These are phyloP conservation scores for Kuschelorhynchus macadamiae DNA, from an alignment of 2,888 invertebrate genomes.

Conservation along the genomic window DNA sequence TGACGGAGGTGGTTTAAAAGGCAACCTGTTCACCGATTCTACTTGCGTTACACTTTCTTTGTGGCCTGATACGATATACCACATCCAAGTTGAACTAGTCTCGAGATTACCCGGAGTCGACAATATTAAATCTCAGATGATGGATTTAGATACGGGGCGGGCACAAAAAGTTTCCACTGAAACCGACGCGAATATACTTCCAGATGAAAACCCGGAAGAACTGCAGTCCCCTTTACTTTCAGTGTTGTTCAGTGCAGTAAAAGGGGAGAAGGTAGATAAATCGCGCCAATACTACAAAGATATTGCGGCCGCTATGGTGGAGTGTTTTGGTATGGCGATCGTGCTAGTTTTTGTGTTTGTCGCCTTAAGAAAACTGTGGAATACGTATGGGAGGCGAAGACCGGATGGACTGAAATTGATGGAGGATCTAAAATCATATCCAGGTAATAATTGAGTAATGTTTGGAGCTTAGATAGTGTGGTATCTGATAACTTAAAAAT, in stretches of 20 bases:
- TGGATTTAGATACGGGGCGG: constrained; percentile 76
- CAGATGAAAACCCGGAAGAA: constrained; percentile 68
- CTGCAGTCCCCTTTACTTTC: constrained; percentile 72
- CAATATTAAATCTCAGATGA: constrained; percentile 76
- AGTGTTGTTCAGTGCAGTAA: constrained; percentile 75
- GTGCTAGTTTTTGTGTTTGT: constrained; percentile 71
- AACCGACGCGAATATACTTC: constrained; percentile 73
- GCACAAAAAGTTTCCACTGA: constrained; percentile 77
- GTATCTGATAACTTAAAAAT: no score
- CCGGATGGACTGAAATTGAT: constrained; percentile 74
- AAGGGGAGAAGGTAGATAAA: constrained; percentile 71
- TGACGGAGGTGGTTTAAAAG: constrained; percentile 84
- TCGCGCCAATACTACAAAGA: constrained; percentile 70
- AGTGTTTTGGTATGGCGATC: constrained; percentile 71
- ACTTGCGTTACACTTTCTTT: constrained; percentile 84
- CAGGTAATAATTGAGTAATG: no score
- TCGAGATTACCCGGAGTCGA: constrained; percentile 75
- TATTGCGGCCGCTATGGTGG: constrained; percentile 74
- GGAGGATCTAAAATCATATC: constrained; percentile 71
- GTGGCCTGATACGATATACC: constrained; percentile 86
- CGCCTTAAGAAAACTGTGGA: constrained; percentile 69
- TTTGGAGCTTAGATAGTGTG: no score
- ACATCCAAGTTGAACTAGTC: constrained; percentile 82
- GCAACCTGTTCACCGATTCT: constrained; percentile 85
- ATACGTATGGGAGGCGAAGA: constrained; percentile 71